Evolutionary conservation across 2,113 vertebrate species (phyloP), one percentile per base, ranked within the genome.

Genomic region (Synodontis membranacea): DNA sequence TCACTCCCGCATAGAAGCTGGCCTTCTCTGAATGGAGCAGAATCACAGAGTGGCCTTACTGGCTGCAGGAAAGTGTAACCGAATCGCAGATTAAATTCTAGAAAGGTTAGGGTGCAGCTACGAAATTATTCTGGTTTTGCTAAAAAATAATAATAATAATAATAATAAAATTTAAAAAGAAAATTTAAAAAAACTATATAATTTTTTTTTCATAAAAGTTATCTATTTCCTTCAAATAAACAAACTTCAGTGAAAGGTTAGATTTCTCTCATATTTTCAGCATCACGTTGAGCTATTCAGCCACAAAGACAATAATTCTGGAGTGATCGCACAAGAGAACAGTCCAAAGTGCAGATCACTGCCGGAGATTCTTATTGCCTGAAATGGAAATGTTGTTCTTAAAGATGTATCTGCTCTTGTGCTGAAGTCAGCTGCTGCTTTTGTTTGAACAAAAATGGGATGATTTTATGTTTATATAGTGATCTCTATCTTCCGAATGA

Each of bases 61-160:
- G 82, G 85, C 85, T 82, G 78, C 83, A n/a, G 48, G 42, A 75
- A 54, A 79, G 60, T 34, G 88, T 70, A 85, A 85, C 75, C 37
- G 60, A 85, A 84, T 66, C 60, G 46, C 64, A 84, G 88, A 80
- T 79, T 84, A 84, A 86, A 89, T 84, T 84, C 88, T 83, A 48
- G 76, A 86, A 83, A 89, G 82, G 66, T 89, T 76, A 74, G 75
- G 7, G 54, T 80, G 83, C 39, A 34, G 12, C 34, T 80, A 39
- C 42, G 58, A 54, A 28, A 14, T 80, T 39, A 23, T 28, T 80
- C 17, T 39, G 52, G 50, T 54, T 37, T 54, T 50, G 17, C 31
- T 78, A 31, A 46, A 78, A 31, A 76, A 28, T 28, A 46, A 48
- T 5, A 78, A 2, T n/a, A n/a, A n/a, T n/a, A n/a, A n/a, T n/a